Evolutionary conservation across 2,888 invertebrate genomes (phyloP), one percentile per base, ranked within the genome.

Genomic region (Synanthedon myopaeformis): DNA sequence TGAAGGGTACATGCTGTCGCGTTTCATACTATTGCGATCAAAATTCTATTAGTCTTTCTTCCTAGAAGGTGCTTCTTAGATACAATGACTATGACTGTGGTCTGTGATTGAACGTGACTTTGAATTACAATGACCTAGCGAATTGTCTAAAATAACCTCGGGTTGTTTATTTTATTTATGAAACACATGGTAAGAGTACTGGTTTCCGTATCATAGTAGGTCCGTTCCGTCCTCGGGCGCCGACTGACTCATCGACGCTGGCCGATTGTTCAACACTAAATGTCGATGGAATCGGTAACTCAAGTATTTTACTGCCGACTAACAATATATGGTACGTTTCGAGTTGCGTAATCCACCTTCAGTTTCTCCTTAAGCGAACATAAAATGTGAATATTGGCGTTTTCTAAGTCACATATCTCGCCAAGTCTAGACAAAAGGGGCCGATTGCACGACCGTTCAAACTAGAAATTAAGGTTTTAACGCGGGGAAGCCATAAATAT

Each of bases 301-400:
- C 84, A 84, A 66, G 67, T 72, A 77, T 77, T 86, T 86, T 85
- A 85, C 67, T 74, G 66, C 64, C 74, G 73, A 73, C 76, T 71
- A 76, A 80, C 82, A 84, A 83, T 80, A 81, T 82, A 82, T 79
- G 81, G 76, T 78, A 79, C 80, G 76, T 80, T 83, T 72, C 83
- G 81, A 77, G 76, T 79, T 83, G 73, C 83, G 81, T 79, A 82
- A 79, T 76, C 73, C 76, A 69, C 69, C 69, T 72, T 73, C 66
- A 69, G 72, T 64, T 73, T 69, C 65, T 68, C 70, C 69, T 70
- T 74, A 73, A 68, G 66, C 70, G 69, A 69, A 35, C 35, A 35
- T 35, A 35, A 35, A 35, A 70, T 67, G 66, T 72, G 45, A 45
- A 45, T 45, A 45, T 45, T 14, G 45, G 45, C 13, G 45, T n/a